Conservation (phyloP, 2,797 vertebrate genomes). For the Etheostoma nigrum region DNA sequence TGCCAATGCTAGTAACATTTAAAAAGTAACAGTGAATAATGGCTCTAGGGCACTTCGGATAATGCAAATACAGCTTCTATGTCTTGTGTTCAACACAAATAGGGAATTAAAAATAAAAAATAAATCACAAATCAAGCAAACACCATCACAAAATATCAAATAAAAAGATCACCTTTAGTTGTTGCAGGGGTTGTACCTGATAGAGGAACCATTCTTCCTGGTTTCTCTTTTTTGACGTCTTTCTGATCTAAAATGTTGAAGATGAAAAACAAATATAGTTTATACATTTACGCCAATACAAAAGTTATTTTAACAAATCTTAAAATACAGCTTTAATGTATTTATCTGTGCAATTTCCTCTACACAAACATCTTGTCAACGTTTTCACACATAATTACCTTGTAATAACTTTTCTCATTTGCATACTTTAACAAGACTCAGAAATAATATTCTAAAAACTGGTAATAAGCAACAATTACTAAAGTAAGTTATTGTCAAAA, state of each 20-base stretch:
- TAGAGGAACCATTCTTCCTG: constrained; percentile 83
- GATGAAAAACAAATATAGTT: neutral
- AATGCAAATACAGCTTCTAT: neutral
- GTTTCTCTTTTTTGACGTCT: constrained; percentile 89
- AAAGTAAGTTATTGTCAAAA: neutral
- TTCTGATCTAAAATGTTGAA: constrained; percentile 86
- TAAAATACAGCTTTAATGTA: neutral
- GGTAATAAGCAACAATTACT: neutral
- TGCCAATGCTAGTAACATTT: neutral
- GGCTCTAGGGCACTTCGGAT: neutral
- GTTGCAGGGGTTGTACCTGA: constrained; percentile 76
- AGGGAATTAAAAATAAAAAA: neutral
- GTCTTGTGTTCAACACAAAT: constrained; percentile 1
- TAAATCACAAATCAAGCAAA: neutral
- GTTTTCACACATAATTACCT: neutral
- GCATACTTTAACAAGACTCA: neutral
- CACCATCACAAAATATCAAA: neutral
- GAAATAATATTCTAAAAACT: neutral
- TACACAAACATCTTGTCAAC: neutral
- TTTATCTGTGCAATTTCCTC: neutral
- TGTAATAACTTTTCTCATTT: neutral
- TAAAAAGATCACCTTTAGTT: constrained; percentile 79
- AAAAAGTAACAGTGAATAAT: neutral
- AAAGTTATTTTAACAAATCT: neutral
- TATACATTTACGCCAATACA: neutral